Conservation (phyloP, 2,888 invertebrate species). For the Chymomyza fuscimana region DNA sequence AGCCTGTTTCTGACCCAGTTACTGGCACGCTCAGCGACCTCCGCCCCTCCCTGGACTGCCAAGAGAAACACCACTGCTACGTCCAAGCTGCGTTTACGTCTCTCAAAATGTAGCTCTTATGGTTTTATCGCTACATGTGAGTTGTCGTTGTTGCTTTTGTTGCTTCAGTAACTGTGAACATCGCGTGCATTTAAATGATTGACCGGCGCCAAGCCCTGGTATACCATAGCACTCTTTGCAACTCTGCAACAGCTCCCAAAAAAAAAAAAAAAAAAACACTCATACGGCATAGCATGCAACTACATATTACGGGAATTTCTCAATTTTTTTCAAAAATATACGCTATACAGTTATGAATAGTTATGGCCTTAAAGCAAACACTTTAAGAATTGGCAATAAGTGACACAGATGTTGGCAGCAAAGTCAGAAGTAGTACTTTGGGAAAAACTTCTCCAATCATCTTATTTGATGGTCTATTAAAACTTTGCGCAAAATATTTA, state of each 20-base stretch:
- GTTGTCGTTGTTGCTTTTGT: conserved; percentile 38
- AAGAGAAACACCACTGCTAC: conserved; percentile 1
- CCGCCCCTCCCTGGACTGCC: conserved; percentile 4
- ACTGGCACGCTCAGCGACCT: conserved; percentile 50
- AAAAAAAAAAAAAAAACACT: neutral
- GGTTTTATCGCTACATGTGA: conserved; percentile 51
- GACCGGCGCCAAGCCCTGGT: conserved; percentile 39
- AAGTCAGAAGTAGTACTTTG: neutral
- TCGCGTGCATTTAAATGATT: conserved; percentile 74
- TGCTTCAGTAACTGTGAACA: conserved; percentile 36
- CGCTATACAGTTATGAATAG: conserved; percentile 5
- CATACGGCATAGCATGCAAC: conserved; percentile 39
- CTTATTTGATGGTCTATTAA: too few species aligned
- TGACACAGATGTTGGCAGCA: neutral
- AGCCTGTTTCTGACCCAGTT: conserved; percentile 61
- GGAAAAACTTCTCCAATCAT: too few species aligned
- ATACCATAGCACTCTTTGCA: conserved; percentile 34
- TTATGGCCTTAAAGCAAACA: conserved; percentile 11
- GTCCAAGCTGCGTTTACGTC: conserved; percentile 43
- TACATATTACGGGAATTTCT: conserved; percentile 20
- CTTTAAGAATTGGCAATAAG: neutral
- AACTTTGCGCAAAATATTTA: too few species aligned
- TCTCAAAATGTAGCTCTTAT: conserved; percentile 31
- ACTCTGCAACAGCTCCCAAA: conserved; percentile 46
- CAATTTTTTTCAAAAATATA: conserved; percentile 15